phyloP scores from a whole-genome alignment of 2,113 vertebrate genomes.

The Leucoraja erinaceus region DNA sequence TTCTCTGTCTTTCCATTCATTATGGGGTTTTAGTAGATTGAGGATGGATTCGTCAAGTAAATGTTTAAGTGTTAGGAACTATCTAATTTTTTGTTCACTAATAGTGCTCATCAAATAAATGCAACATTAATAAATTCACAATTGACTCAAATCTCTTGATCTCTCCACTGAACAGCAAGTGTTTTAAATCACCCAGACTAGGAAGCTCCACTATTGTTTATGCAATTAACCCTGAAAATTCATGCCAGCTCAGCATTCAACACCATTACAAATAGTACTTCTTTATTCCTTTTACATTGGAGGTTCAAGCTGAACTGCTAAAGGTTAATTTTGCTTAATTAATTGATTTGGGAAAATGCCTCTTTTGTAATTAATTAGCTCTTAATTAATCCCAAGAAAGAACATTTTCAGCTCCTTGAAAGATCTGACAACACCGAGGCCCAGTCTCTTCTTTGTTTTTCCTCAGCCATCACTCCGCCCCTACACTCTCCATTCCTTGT shows the following conservation, averaged over 20 bases:
- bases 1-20: not conserved
- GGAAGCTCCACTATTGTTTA: not conserved
- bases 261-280: not conserved
- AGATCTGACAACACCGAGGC: not conserved
- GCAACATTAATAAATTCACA: not conserved
- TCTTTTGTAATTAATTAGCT: not conserved
- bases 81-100: not conserved
- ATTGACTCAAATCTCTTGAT: not conserved
- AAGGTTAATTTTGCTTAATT: not conserved
- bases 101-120: not conserved
- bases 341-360: not conserved
- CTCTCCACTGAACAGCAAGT: not conserved
- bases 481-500: not conserved
- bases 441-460: not conserved
- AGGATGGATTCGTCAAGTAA: not conserved
- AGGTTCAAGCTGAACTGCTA: not conserved
- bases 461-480: not conserved
- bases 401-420: not conserved
- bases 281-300: not conserved
- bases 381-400: not conserved
- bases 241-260: not conserved
- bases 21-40: not conserved
- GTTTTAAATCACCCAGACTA: not conserved
- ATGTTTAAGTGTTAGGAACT: not conserved
- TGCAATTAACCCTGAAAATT: not conserved